Evolutionary conservation across 1,140 invertebrate species (phyloP).

Genomic region (Stenopsyche tienmushanensis): DNA sequence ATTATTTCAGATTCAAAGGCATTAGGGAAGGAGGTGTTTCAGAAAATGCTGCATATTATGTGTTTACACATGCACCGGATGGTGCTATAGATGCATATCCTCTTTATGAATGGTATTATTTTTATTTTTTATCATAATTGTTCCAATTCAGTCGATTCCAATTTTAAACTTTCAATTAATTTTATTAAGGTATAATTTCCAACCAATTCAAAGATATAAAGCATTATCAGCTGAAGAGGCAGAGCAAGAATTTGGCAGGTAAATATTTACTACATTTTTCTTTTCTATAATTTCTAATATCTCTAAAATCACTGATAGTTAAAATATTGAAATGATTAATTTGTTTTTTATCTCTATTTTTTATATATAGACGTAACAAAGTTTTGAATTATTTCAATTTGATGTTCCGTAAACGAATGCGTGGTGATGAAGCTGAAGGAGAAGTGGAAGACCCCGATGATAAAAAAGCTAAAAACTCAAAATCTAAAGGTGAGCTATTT

Average conservation of each 20-base stretch:
- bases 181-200: conserved; percentile 79
- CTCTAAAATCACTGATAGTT: too few species aligned
- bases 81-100: conserved; percentile 95
- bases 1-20: conserved; percentile 67
- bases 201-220: conserved; percentile 88
- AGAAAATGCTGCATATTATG: conserved; percentile 95
- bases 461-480: conserved; percentile 58
- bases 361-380: conserved; percentile 76
- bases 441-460: conserved; percentile 74
- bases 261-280: too few species aligned
- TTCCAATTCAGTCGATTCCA: conserved; percentile 47
- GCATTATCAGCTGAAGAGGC: conserved; percentile 93
- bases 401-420: conserved; percentile 86
- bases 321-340: not conserved
- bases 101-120: conserved; percentile 81
- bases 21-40: conserved; percentile 90
- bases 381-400: conserved; percentile 93
- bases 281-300: too few species aligned
- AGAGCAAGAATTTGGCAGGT: conserved; percentile 88
- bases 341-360: conserved; percentile 4
- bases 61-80: conserved; percentile 92
- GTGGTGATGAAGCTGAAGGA: conserved; percentile 79
- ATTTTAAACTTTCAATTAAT: conserved; percentile 15
- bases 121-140: conserved; percentile 14
- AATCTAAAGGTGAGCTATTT: conserved; percentile 51